Conservation (phyloP, 1,140 invertebrate species). For the Pseudobourletiella spinata region DNA sequence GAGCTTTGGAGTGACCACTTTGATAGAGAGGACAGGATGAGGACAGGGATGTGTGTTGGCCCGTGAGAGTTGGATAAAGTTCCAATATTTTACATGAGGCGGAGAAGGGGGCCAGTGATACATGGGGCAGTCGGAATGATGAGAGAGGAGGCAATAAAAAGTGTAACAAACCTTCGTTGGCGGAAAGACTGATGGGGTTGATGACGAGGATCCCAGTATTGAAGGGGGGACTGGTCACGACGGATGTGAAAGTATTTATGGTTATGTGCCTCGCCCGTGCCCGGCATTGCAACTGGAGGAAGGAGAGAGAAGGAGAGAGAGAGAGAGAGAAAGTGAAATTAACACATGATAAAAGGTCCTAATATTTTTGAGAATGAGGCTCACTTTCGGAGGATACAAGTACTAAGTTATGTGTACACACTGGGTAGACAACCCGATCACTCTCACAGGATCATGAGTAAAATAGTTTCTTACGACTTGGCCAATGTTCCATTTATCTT, state of each 20-base stretch:
- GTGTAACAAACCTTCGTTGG: conserved; percentile 28
- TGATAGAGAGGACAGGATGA: too few species aligned
- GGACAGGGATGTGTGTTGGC: too few species aligned
- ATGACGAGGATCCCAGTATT: conserved; percentile 32
- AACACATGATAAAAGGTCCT: background rate
- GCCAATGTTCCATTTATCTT: conserved; percentile 36
- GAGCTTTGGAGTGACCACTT: too few species aligned
- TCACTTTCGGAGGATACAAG: too few species aligned
- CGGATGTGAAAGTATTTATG: conserved; percentile 36
- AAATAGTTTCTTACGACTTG: conserved; percentile 31
- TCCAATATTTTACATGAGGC: background rate
- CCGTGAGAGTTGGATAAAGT: conserved; percentile 3
- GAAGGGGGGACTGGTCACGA: conserved; percentile 33
- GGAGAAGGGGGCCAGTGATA: background rate
- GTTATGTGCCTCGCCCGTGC: conserved; percentile 33
- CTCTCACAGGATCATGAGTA: too few species aligned
- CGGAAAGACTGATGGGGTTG: conserved; percentile 3
- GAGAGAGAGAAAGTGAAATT: background rate
- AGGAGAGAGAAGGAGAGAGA: conserved; percentile 1
- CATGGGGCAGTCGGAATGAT: too few species aligned
- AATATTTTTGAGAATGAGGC: conserved; percentile 2
- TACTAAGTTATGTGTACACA: too few species aligned
- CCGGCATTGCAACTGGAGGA: conserved; percentile 34
- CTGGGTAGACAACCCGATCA: too few species aligned
- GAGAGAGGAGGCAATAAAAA: background rate